A percentile compares a stretch with the other conserved stretches of the same genome.
Evolutionary conservation across 2,888 invertebrate species (phyloP).

Genomic region (Bimastos eiseni): DNA sequence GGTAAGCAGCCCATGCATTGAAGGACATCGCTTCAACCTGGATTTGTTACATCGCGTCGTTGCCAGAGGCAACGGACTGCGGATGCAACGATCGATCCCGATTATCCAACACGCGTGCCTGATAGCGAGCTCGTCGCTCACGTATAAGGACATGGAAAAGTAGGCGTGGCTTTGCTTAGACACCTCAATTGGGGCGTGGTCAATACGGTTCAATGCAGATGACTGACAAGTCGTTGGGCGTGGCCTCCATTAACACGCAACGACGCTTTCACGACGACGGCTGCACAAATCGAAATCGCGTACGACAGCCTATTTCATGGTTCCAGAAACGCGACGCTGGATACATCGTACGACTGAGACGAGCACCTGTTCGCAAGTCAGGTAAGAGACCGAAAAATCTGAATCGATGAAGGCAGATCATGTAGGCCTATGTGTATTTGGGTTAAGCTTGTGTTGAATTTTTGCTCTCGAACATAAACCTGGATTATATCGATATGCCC

Average conservation of each 20-base stretch:
- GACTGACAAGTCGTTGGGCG: background rate
- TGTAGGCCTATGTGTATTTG: background rate
- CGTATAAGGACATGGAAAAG: background rate
- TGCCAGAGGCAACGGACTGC: background rate
- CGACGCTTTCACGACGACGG: background rate
- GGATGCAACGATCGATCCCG: background rate
- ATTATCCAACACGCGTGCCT: background rate
- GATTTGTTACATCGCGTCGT: background rate
- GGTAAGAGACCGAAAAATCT: background rate
- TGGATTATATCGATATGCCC: background rate
- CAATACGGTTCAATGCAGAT: background rate
- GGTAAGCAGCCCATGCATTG: background rate
- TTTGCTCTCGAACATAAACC: background rate
- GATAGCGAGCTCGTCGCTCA: background rate
- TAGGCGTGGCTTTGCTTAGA: background rate
- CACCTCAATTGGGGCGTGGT: background rate
- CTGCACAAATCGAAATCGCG: background rate
- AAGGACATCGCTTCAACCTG: background rate
- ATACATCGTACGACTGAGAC: background rate
- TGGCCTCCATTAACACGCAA: background rate
- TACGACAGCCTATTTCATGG: background rate
- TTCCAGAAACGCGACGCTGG: background rate
- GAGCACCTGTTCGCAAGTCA: background rate
- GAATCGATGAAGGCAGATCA: background rate
- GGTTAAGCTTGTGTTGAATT: background rate